Evolutionary conservation across 2,113 vertebrate genomes (phyloP), one percentile per base, ranked within the genome.

Genomic region (Lepus timidus): DNA sequence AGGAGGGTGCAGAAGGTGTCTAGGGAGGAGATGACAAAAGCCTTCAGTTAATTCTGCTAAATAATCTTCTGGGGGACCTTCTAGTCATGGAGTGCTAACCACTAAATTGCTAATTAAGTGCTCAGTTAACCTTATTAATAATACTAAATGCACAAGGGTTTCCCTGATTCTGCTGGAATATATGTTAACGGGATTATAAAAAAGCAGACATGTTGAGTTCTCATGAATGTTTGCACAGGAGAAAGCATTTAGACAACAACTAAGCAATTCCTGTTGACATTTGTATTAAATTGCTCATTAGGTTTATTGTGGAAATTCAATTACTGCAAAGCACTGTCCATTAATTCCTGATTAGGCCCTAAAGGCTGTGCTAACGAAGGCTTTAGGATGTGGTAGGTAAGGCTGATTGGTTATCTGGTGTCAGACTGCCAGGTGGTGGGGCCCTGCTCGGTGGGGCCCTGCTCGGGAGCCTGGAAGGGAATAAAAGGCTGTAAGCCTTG

Each of bases 281-380:
- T 96, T 91, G 81, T 93, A 92, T 98, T 97, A 97, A 86, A 94
- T 97, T 98, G 98, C 93, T 98, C 95, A 93, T 98, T 98, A 97
- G 52, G 23, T 97, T 98, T 97, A 97, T 92, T 96, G 94, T 79
- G 94, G 90, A 98, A 98, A 97, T 98, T 96, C 97, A 98, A 97
- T 97, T 91, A 94, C 91, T 95, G 88, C 71, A 85, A 98, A 97
- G 75, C 91, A 95, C 39, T 96, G 78, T 39, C 92, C 86, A 83
- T 97, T 95, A 98, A 97, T 97, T 98, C 88, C 88, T 90, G 92
- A 98, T 98, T 94, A 97, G 95, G 23, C 74, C 65, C 49, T 64
- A 96, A 93, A 64, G 25, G 89, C 90, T 96, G 62, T 36, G 27
- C 49, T 96, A 23, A 97, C 81, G 31, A 27, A 74, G 74, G 39